Conservation (phyloP, 2,113 vertebrate species). For the Neodontobutis hainanensis region DNA sequence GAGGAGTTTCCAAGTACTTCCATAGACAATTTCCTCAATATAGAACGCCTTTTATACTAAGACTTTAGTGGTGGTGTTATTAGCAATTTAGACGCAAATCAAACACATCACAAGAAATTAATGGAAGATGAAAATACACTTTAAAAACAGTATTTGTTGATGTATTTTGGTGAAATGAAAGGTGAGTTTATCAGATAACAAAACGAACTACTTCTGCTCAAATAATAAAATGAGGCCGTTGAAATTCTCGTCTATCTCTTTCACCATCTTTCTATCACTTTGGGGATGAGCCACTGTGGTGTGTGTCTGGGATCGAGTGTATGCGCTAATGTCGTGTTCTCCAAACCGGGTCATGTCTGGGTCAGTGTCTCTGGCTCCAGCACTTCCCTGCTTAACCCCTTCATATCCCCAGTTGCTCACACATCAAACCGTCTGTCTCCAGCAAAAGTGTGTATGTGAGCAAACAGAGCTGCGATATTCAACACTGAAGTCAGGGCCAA, state of each 20-base stretch:
- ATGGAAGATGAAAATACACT: background rate
- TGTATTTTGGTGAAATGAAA: background rate
- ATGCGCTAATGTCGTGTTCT: conserved; percentile 65
- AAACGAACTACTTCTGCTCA: conserved; percentile 9
- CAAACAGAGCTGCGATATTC: background rate
- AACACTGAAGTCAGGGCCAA: background rate
- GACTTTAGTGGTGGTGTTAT: background rate
- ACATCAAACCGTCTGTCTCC: conserved; percentile 22
- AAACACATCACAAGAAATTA: background rate
- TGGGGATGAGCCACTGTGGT: conserved; percentile 51
- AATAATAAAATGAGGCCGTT: conserved; percentile 43
- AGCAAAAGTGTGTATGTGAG: background rate
- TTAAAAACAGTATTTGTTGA: background rate
- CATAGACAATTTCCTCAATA: background rate
- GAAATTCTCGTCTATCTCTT: conserved; percentile 48
- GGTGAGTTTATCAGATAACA: background rate
- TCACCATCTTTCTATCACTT: conserved; percentile 39
- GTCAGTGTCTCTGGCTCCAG: conserved; percentile 77
- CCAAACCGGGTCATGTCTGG: conserved; percentile 73
- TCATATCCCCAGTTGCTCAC: conserved; percentile 37
- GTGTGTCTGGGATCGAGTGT: conserved; percentile 35
- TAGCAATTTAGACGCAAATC: background rate
- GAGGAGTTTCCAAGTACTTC: background rate
- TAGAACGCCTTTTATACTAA: background rate
- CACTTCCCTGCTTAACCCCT: conserved; percentile 68